These are phyloP conservation scores for Nephrotoma flavescens DNA, from an alignment of 2,888 invertebrate genomes.

Conservation along the genomic window DNA sequence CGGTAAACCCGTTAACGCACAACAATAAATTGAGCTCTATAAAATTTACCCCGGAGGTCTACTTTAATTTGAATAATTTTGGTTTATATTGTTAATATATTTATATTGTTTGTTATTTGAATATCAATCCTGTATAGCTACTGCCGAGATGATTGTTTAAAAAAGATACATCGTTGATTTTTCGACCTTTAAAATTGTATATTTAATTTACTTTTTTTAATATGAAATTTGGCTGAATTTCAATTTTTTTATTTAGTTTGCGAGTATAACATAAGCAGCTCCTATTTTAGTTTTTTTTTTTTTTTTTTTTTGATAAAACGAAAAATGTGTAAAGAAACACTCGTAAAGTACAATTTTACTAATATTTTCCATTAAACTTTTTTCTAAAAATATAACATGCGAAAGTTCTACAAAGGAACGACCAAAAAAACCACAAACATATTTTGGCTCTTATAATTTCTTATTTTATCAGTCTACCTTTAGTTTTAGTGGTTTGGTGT, in stretches of 20 bases:
- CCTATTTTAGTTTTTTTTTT: background rate
- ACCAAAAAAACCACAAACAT: background rate
- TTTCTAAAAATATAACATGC: background rate
- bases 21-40: background rate
- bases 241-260: background rate
- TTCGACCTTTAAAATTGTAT: background rate
- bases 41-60: background rate
- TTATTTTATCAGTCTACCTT: background rate
- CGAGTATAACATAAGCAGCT: background rate
- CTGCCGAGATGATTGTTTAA: background rate
- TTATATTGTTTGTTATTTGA: background rate
- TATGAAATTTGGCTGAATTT: background rate
- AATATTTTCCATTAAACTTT: background rate
- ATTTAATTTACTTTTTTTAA: background rate
- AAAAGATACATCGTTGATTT: background rate
- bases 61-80: background rate
- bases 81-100: background rate
- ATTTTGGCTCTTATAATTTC: background rate
- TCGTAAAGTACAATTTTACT: background rate
- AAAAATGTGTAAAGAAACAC: background rate
- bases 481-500: background rate
- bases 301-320: background rate
- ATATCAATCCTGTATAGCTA: background rate
- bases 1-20: background rate
- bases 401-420: background rate